Base-by-base conservation (phyloP, 2,113 vertebrate genomes). In the Hystrix brachyura region DNA sequence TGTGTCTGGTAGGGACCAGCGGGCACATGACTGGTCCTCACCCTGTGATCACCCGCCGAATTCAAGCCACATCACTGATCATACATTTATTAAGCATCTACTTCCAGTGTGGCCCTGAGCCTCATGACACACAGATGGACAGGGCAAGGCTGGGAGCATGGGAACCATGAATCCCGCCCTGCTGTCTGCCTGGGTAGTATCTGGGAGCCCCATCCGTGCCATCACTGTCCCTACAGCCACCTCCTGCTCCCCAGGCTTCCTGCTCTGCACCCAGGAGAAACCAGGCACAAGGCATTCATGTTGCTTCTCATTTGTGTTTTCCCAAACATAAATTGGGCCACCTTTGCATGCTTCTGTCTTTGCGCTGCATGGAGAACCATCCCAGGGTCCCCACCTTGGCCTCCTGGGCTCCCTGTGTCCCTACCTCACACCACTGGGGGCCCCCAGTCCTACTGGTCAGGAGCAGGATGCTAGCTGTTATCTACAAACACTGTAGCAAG, bases 51-150 rank as follows among this genome's bases (percentile, higher is more conserved):
- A 0, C 43, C 34, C 0, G n/a, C 15, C 13, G 32, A n/a, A 32
- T 5, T 19, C n/a, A 5, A 7, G 94, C 48, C 12, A 0, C 0
- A 0, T 55, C 2, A 1, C 3, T 0, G 1, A 25, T 0, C 55
- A 57, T 38, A 5, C 1, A 0, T 13, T 46, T 53, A 23, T 9
- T 2, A 46, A 46, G 59, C 17, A 7, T 18, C 48, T 5, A 27
- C 1, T 0, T 46, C 34, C 4, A n/a, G 21, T 1, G 0, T 4
- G 1, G 43, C 0, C n/a, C 38, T 3, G 19, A 2, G 53, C 3
- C 0, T 3, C 1, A 15, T 3, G 1, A 18, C 2, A 1, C 34
- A 3, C 4, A 43, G 48, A 7, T 2, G 12, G 18, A 6, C 43
- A 1, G 1, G 48, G 27, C 46, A 1, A 55, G 67, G 29, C 6